Percentiles rank a stretch among this genome's conserved stretches.
These are phyloP conservation scores for Eurystomus gularis DNA, from an alignment of 2,113 vertebrate species.

Conservation along the genomic window DNA sequence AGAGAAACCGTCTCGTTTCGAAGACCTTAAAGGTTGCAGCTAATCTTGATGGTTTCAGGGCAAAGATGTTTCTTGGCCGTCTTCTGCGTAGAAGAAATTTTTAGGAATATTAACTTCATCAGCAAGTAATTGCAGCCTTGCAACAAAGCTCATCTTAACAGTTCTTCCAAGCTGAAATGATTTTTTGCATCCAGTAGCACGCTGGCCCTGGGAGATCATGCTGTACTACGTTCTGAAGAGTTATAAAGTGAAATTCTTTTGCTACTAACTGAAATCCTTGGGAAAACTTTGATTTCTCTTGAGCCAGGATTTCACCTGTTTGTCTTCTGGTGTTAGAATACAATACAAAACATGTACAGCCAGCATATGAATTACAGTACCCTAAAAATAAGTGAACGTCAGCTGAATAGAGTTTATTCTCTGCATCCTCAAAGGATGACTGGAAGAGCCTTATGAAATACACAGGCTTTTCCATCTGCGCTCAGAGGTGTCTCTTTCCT, in stretches of 20 bases:
- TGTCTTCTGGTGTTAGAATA: not conserved
- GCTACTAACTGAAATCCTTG: not conserved
- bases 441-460: not conserved
- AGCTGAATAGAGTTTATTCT: not conserved
- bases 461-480: not conserved
- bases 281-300: not conserved
- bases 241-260: not conserved
- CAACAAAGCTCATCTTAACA: not conserved
- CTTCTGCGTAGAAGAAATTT: not conserved
- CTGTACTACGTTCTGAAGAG: not conserved
- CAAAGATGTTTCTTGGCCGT: constrained; percentile 39
- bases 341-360: accelerated
- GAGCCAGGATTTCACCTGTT: not conserved
- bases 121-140: constrained; percentile 1
- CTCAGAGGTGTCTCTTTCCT: not conserved
- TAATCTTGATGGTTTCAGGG: constrained; percentile 46
- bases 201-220: not conserved
- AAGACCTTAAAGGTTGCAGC: constrained; percentile 9
- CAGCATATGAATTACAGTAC: not conserved
- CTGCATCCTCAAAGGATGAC: not conserved
- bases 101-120: not conserved
- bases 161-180: not conserved
- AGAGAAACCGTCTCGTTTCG: not conserved
- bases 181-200: not conserved
- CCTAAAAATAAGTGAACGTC: not conserved